phyloP scores from a whole-genome alignment of 2,113 vertebrate species.

The Anas platyrhynchos region DNA sequence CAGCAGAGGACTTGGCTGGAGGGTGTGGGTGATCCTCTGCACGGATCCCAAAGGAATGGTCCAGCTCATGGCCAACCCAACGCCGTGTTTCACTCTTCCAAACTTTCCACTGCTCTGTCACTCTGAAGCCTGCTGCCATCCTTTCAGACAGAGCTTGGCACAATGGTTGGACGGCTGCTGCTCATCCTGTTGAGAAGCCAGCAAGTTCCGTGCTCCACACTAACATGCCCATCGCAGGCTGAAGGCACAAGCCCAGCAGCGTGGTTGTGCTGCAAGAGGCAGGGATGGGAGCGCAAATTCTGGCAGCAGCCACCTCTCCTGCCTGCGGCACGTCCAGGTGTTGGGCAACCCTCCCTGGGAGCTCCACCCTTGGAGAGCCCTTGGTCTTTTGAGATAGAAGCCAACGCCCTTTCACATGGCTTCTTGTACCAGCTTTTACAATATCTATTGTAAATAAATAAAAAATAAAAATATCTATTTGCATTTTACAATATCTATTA shows the following conservation, averaged over 20 bases:
- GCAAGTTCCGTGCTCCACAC: not conserved
- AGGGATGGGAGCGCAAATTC: fast-evolving
- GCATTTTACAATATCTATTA: not conserved
- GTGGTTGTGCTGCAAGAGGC: not conserved
- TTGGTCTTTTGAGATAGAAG: not conserved
- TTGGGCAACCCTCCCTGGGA: not conserved
- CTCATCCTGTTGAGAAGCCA: not conserved
- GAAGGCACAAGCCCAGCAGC: not conserved
- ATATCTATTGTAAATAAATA: too few relatives aligned
- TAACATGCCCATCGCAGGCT: fast-evolving
- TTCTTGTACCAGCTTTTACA: not conserved
- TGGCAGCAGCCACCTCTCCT: not conserved
- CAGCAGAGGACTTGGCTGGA: fast-evolving
- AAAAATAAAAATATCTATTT: not conserved
- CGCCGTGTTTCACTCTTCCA: not conserved
- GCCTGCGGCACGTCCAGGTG: not conserved
- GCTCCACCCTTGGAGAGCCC: not conserved
- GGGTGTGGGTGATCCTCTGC: not conserved
- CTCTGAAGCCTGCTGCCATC: not conserved
- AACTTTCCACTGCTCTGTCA: not conserved
- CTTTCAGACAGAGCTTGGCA: not conserved
- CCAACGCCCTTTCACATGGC: not conserved
- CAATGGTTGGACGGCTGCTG: not conserved
- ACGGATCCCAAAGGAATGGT: not conserved
- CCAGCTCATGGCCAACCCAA: not conserved